Evolutionary conservation across 2,113 vertebrate species (phyloP).

Genomic region (Bolborhynchus lineola): DNA sequence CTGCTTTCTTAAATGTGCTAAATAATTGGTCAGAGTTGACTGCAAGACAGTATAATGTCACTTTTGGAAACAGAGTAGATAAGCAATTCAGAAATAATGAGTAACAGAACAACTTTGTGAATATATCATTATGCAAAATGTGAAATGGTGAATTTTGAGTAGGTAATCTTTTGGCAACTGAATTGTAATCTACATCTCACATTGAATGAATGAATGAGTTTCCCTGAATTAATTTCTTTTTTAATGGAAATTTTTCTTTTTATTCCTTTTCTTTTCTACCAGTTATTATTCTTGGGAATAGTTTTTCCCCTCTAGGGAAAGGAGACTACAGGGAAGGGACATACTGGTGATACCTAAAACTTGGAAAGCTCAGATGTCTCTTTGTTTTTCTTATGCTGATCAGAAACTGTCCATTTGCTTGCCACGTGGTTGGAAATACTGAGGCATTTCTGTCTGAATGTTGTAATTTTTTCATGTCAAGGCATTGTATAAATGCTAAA

Average conservation of each 20-base stretch:
- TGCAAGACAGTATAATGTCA: slow-evolving; percentile 6
- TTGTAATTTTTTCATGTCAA: not conserved
- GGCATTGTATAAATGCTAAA: not conserved
- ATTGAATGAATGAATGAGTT: slow-evolving; percentile 14
- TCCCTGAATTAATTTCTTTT: slow-evolving; percentile 13
- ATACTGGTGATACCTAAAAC: not conserved
- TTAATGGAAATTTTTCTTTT: not conserved
- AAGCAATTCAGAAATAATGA: slow-evolving; percentile 39
- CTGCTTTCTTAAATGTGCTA: not conserved
- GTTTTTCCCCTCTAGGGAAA: not conserved
- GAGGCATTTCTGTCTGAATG: not conserved
- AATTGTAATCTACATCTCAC: slow-evolving; percentile 3
- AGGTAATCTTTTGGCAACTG: slow-evolving; percentile 25
- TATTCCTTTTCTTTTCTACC: not conserved
- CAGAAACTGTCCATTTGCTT: not conserved
- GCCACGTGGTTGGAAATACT: not conserved
- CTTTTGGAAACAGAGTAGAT: slow-evolving; percentile 22
- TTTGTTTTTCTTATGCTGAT: not conserved
- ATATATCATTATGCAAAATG: slow-evolving; percentile 13
- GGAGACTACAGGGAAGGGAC: not conserved
- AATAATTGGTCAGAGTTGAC: slow-evolving; percentile 57
- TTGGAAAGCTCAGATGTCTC: not conserved
- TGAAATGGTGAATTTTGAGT: slow-evolving; percentile 39
- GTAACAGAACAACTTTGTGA: slow-evolving; percentile 28
- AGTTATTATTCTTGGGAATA: not conserved